Percentiles rank a stretch among this genome's conserved stretches.
phyloP scores from a whole-genome alignment of 1,140 invertebrate species.

The Aphelenchoides avenae region DNA sequence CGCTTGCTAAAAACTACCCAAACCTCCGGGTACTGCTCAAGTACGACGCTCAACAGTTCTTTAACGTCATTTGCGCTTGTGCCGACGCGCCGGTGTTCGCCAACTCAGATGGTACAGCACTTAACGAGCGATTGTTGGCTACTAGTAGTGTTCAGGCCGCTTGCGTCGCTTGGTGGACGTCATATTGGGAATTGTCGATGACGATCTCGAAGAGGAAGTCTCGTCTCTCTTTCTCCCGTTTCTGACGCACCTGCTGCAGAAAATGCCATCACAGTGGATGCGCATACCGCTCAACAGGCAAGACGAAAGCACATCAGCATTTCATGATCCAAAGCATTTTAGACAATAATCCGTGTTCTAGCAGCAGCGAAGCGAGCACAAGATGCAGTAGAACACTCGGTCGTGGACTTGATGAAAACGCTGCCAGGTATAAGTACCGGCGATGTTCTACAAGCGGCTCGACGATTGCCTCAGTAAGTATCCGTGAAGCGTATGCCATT shows the following conservation, averaged over 20 bases:
- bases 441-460: slow-evolving; percentile 24
- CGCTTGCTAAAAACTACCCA: slow-evolving; percentile 38
- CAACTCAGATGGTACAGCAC: slow-evolving; percentile 24
- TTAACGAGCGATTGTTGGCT: neutral
- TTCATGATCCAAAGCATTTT: no score
- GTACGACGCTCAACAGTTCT: slow-evolving; percentile 81
- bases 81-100: slow-evolving; percentile 49
- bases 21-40: slow-evolving; percentile 70
- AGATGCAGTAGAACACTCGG: slow-evolving; percentile 10
- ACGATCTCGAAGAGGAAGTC: slow-evolving; percentile 28
- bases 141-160: slow-evolving; percentile 31
- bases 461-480: slow-evolving; percentile 29
- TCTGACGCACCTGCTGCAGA: slow-evolving; percentile 26
- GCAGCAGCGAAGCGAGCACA: no score
- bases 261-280: slow-evolving; percentile 24
- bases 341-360: no score
- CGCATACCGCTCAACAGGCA: slow-evolving; percentile 22
- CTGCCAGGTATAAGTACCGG: slow-evolving; percentile 24
- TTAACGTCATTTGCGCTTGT: slow-evolving; percentile 69
- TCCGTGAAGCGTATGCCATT: slow-evolving; percentile 11
- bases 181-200: slow-evolving; percentile 32
- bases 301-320: slow-evolving; percentile 12
- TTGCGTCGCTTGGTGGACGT: slow-evolving; percentile 38
- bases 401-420: slow-evolving; percentile 29
- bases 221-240: slow-evolving; percentile 27